phyloP scores from a whole-genome alignment of 2,113 vertebrate species.

The Dryoscopus gambensis region DNA sequence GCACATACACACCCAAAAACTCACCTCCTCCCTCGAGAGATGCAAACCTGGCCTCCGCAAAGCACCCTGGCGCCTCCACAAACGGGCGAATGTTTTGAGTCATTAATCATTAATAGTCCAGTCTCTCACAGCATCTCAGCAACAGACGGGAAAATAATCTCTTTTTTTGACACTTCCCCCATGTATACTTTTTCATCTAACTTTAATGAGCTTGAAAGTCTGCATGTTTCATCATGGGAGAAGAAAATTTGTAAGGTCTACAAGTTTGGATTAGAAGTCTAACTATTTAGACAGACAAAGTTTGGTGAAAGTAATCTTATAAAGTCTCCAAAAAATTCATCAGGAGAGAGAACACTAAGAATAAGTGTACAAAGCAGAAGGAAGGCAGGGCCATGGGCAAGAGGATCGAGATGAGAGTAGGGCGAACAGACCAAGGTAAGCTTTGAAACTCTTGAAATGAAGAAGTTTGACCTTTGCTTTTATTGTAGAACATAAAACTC shows the following conservation, averaged over 20 bases:
- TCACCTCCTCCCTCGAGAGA: background rate
- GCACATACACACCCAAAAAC: background rate
- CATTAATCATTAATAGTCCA: background rate
- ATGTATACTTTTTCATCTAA: background rate
- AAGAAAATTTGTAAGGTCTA: background rate
- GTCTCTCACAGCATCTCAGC: background rate
- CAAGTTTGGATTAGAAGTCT: background rate
- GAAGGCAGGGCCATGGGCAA: fast-evolving
- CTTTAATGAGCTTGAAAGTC: background rate
- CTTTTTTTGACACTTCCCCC: background rate
- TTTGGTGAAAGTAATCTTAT: background rate
- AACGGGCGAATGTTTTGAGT: background rate
- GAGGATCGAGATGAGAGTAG: background rate
- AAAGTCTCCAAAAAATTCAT: background rate
- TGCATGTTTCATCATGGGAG: background rate
- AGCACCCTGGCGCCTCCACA: background rate
- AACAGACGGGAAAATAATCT: background rate
- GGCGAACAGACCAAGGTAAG: background rate
- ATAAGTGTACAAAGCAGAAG: background rate
- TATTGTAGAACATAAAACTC: background rate
- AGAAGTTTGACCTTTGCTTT: background rate
- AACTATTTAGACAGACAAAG: background rate
- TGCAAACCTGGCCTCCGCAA: background rate
- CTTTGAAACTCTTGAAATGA: background rate
- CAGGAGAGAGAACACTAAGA: background rate